phyloP scores from a whole-genome alignment of 2,797 vertebrate species.

The Triplophysa yarkandensis region DNA sequence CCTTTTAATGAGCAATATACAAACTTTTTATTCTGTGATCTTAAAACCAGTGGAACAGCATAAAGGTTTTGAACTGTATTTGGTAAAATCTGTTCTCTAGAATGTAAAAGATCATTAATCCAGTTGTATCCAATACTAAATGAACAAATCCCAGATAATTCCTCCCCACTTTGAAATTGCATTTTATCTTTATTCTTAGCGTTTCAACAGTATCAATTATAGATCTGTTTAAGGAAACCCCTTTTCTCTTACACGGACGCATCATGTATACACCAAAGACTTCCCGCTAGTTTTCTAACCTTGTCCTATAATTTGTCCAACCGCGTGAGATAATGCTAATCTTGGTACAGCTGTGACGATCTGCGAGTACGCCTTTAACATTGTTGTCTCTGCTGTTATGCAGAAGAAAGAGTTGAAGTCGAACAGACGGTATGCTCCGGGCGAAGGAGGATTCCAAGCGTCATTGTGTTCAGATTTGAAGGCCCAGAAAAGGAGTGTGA shows the following conservation, averaged over 20 bases:
- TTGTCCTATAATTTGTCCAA: slow-evolving; percentile 56
- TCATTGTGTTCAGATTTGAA: slow-evolving; percentile 34
- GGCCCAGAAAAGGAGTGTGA: slow-evolving; percentile 47
- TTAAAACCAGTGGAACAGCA: neutral
- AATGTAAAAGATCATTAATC: slow-evolving; percentile 3
- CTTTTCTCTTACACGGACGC: neutral
- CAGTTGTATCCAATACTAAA: neutral
- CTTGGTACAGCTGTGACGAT: slow-evolving; percentile 44
- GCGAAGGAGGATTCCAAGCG: slow-evolving; percentile 21
- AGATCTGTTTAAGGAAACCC: slow-evolving; percentile 1
- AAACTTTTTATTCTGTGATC: neutral
- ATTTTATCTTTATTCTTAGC: neutral
- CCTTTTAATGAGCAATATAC: too few relatives aligned
- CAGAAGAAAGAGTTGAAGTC: neutral
- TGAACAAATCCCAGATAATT: slow-evolving; percentile 31
- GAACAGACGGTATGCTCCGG: slow-evolving; percentile 21
- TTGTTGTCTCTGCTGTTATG: slow-evolving; percentile 47
- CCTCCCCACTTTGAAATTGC: slow-evolving; percentile 1
- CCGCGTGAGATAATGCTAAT: slow-evolving; percentile 58
- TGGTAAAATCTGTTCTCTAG: neutral
- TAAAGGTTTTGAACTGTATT: slow-evolving; percentile 4
- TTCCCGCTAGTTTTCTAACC: slow-evolving; percentile 31
- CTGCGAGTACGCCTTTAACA: slow-evolving; percentile 48
- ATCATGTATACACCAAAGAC: neutral
- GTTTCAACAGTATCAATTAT: slow-evolving; percentile 18